Conservation (phyloP, 2,888 invertebrate genomes). For the Phyto melanocephala region DNA sequence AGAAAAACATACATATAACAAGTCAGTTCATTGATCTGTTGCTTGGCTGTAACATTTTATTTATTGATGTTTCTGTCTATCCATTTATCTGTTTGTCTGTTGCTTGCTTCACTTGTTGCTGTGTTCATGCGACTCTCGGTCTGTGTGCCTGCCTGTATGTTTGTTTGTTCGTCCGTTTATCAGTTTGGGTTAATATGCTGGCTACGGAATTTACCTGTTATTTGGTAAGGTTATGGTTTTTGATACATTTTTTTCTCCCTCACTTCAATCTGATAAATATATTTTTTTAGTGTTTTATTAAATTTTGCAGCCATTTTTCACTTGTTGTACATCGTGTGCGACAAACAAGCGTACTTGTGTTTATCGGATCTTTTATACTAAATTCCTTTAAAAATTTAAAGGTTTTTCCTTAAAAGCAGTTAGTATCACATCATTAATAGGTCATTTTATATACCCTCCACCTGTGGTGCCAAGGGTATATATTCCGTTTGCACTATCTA, state of each 20-base stretch:
- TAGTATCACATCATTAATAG: too few species aligned
- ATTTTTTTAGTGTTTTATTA: constrained; percentile 7
- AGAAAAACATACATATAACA: constrained; percentile 18
- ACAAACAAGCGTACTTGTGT: background rate
- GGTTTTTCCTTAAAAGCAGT: too few species aligned
- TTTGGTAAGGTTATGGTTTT: constrained; percentile 63
- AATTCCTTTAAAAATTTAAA: background rate
- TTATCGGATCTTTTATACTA: background rate
- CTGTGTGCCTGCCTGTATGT: too few species aligned
- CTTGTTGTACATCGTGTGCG: background rate
- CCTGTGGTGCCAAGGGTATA: too few species aligned
- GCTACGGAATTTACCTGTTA: constrained; percentile 55
- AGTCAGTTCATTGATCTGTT: constrained; percentile 56
- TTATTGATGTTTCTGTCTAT: background rate
- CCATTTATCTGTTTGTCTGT: background rate
- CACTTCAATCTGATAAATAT: constrained; percentile 11
- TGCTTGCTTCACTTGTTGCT: constrained; percentile 36
- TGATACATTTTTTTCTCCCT: background rate
- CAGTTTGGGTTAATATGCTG: constrained; percentile 46
- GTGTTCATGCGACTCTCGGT: background rate
- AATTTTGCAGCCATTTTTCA: constrained; percentile 21
- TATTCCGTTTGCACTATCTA: too few species aligned
- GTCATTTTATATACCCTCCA: too few species aligned
- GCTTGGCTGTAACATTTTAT: constrained; percentile 41
- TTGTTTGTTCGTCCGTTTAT: constrained; percentile 6